A percentile compares a stretch with the other conserved stretches of the same genome.
Conservation (phyloP, 37 sponge, comb jelly and placozoan genomes). For the Diacarnus erythraeanus region DNA sequence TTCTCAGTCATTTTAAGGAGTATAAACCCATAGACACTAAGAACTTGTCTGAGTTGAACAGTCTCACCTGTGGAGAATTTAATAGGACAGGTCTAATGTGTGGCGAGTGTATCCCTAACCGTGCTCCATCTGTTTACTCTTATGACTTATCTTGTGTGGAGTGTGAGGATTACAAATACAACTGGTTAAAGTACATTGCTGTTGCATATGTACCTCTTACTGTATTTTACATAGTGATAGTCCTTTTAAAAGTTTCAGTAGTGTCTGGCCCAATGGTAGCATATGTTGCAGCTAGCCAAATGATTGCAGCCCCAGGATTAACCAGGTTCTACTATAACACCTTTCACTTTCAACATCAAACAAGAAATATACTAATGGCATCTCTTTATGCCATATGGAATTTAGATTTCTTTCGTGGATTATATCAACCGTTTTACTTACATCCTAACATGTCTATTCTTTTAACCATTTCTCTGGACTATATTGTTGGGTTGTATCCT, state of each 20-base stretch:
- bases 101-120: constrained; percentile 31
- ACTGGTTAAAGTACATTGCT: constrained; percentile 13
- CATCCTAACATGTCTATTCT: not conserved
- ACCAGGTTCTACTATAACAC: not conserved
- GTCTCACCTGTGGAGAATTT: not conserved
- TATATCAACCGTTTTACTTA: constrained; percentile 21
- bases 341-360: not conserved
- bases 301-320: not conserved
- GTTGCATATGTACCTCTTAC: constrained; percentile 47
- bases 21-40: not conserved
- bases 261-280: not conserved
- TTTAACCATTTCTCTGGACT: not conserved
- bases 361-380: not conserved
- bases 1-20: not conserved
- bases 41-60: not conserved
- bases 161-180: not conserved
- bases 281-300: not conserved
- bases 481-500: constrained; percentile 13
- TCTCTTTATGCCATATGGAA: constrained; percentile 16
- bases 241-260: constrained; percentile 40
- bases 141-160: constrained; percentile 19
- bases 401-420: constrained; percentile 16
- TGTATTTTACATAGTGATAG: constrained; percentile 32
- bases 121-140: constrained; percentile 36
- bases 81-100: constrained; percentile 22